Evolutionary conservation across 1,140 invertebrate genomes (phyloP), one percentile per base, ranked within the genome.

Genomic region (Procambarus virginalis): DNA sequence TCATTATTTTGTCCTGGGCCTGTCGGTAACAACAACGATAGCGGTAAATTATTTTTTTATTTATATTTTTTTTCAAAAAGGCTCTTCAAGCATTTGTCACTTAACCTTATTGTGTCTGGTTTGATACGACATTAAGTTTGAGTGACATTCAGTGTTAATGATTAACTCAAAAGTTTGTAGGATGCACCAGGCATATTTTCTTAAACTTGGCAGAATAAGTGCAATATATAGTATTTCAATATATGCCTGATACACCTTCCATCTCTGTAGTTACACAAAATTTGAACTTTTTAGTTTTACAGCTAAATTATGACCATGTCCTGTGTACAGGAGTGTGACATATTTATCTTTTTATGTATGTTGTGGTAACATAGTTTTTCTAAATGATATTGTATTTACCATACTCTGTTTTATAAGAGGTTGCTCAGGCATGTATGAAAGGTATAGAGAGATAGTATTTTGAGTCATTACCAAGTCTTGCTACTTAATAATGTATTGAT

Each of bases 401-500:
- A 55, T 55, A 34, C 34, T 34, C 34, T 80, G 78, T 55, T 17
- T 80, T n/a, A n/a, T 22, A 55, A 80, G 5, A 80, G 20, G 6
- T 80, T 80, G 22, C 55, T 80, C 22, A 58, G 78, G 60, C 60
- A 64, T 80, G 78, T 55, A 9, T 80, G 78, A 80, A 55, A 55
- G 55, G 49, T 73, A 34, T 34, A 73, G 8, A 73, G 17, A 68
- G n/a, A 73, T 3, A 73, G 68, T 73, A 55, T 51, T 80, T 80
- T 80, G 55, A 58, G 5, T 58, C 49, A 55, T 80, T 20, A 51
- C 49, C 51, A 55, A 34, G n/a, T 80, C 49, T 80, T 58, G 49
- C 78, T 80, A 80, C 78, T 80, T 80, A 34, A 80, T 55, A 80
- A 8, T 80, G 78, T 58, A 80, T 55, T 80, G 78, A 80, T 55